Conservation (phyloP, 92 coral and sea anemone species). For the Paramuricea clavata region DNA sequence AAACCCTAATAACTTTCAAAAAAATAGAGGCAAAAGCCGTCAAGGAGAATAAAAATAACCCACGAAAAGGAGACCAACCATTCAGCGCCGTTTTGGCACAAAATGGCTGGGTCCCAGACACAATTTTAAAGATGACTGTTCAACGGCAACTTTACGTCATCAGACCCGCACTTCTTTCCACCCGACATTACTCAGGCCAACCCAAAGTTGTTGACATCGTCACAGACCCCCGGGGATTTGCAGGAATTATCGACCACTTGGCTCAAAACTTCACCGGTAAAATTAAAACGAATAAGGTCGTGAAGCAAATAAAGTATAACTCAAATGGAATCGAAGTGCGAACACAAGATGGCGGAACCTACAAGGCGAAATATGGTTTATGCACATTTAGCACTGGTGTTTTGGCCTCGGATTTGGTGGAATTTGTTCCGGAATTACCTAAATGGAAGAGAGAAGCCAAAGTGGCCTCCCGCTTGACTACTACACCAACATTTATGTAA, state of each 20-base stretch:
- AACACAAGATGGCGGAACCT: slow-evolving; percentile 64
- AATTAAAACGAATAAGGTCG: slow-evolving; percentile 58
- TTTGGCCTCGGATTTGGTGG: slow-evolving; percentile 69
- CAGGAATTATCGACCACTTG: slow-evolving; percentile 50
- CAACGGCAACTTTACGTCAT: slow-evolving; percentile 65
- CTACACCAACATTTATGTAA: slow-evolving; percentile 80
- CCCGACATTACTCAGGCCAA: slow-evolving; percentile 26
- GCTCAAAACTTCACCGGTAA: slow-evolving; percentile 57
- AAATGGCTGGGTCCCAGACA: slow-evolving; percentile 72
- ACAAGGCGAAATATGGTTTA: slow-evolving; percentile 65
- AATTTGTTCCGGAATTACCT: slow-evolving; percentile 81
- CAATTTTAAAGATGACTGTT: slow-evolving; percentile 58
- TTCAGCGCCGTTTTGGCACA: slow-evolving; percentile 52
- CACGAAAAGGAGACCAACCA: slow-evolving; percentile 58
- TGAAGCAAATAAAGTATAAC: slow-evolving; percentile 40
- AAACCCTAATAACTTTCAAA: not conserved
- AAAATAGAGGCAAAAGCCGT: not conserved
- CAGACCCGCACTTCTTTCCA: slow-evolving; percentile 53
- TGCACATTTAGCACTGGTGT: slow-evolving; percentile 86
- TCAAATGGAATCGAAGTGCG: slow-evolving; percentile 51
- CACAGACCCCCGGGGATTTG: slow-evolving; percentile 71
- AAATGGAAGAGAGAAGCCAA: slow-evolving; percentile 77
- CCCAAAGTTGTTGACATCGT: slow-evolving; percentile 62
- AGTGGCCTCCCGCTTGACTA: slow-evolving; percentile 67
- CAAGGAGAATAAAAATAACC: slow-evolving; percentile 17